phyloP scores from a whole-genome alignment of 35 echinoderm and acorn worm species.

The Eucidaris tribuloides region DNA sequence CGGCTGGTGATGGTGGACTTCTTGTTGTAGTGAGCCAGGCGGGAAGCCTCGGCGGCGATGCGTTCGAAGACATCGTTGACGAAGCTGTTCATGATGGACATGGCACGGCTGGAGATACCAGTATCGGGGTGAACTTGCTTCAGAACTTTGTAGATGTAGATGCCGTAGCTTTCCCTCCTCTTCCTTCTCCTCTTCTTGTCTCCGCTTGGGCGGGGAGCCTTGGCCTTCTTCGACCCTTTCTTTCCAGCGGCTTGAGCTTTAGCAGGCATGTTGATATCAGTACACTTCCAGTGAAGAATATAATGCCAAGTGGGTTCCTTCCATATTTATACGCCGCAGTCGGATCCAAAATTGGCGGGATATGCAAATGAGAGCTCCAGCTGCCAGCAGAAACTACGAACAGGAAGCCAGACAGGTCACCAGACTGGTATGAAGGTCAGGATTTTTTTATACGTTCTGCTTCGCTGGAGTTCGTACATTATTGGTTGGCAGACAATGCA shows the following conservation, averaged over 20 bases:
- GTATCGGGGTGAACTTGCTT: constrained; percentile 97
- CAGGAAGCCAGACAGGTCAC: too few species aligned
- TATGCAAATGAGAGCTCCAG: constrained; percentile 37
- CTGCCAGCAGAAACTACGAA: too few species aligned
- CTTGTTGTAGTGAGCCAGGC: constrained; percentile 90
- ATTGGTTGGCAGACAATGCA: too few species aligned
- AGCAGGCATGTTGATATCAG: constrained; percentile 26
- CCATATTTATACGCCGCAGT: constrained; percentile 13
- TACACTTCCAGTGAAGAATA: neutral
- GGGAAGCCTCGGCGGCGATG: constrained; percentile 85
- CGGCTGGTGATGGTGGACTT: constrained; percentile 91
- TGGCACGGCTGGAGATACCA: constrained; percentile 91
- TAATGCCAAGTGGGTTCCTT: neutral
- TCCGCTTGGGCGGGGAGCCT: constrained; percentile 2
- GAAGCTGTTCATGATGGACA: constrained; percentile 99
- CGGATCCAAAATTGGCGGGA: neutral
- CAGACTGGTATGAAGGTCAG: too few species aligned
- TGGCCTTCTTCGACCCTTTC: constrained; percentile 75
- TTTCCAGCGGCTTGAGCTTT: constrained; percentile 54
- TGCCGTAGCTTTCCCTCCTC: constrained; percentile 76
- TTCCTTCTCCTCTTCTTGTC: constrained; percentile 54
- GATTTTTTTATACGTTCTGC: too few species aligned
- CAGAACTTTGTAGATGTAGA: constrained; percentile 98
- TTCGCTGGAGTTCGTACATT: too few species aligned
- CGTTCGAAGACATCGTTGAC: constrained; percentile 93